phyloP scores from a whole-genome alignment of 2,888 invertebrate species.

The Oscheius onirici region DNA sequence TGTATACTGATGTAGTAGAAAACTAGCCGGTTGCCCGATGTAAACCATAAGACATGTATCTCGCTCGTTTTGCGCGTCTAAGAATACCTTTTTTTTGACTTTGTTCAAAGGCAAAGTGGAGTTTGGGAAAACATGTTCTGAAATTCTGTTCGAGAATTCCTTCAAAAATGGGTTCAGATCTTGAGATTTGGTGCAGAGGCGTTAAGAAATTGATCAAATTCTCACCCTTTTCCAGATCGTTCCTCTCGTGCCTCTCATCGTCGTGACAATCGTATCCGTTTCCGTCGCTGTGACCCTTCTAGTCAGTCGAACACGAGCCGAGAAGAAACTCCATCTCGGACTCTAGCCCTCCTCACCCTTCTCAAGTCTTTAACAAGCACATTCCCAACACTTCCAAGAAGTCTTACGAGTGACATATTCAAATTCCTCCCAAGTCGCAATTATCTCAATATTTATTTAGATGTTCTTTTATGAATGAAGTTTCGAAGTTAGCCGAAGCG shows the following conservation, averaged over 20 bases:
- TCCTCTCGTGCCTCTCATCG: conserved; percentile 49
- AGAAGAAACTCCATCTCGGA: conserved; percentile 25
- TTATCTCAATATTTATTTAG: conserved; percentile 9
- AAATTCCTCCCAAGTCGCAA: not conserved
- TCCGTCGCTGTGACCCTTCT: conserved; percentile 51
- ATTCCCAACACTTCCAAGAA: not conserved
- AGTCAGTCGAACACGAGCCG: conserved; percentile 34
- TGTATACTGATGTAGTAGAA: too few relatives aligned
- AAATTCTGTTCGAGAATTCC: too few relatives aligned
- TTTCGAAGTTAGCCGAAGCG: not conserved
- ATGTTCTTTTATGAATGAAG: not conserved
- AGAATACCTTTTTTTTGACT: not conserved
- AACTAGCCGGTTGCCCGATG: too few relatives aligned
- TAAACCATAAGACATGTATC: too few relatives aligned
- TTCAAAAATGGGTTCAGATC: too few relatives aligned
- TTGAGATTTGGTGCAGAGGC: too few relatives aligned
- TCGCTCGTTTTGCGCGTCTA: too few relatives aligned
- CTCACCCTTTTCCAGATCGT: conserved; percentile 33
- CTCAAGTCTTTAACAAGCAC: not conserved
- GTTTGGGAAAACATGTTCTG: too few relatives aligned
- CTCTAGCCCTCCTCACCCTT: not conserved
- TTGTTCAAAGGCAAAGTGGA: too few relatives aligned
- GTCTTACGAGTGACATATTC: conserved; percentile 6
- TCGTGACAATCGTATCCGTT: conserved; percentile 51
- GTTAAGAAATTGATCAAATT: too few relatives aligned